Base-by-base conservation (phyloP, 2,888 invertebrate genomes). In the Volucella inflata region DNA sequence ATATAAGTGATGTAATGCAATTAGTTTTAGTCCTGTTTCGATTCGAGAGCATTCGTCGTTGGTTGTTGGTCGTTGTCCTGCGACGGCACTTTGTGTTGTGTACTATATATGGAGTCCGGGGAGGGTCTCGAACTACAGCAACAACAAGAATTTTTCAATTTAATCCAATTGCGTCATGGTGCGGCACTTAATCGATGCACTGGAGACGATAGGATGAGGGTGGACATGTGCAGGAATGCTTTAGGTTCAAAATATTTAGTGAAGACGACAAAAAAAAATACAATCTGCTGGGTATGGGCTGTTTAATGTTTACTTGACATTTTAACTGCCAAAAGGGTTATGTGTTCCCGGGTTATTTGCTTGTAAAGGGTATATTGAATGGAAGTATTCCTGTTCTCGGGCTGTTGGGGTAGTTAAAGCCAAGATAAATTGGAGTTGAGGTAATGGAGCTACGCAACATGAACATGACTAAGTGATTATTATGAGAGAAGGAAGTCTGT, bases 1-100 rank as follows among this genome's bases (percentile, higher is more conserved):
- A 76, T 76, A 81, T 85, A 90, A 91, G 90, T 90, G 91, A 90
- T 91, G 90, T 91, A 90, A 90, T 90, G 90, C 91, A 90, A 90
- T 90, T 90, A 90, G 90, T 90, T 91, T 90, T 89, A 90, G 90
- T 90, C 89, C 89, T 90, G 89, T 89, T 90, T 88, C 89, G 90
- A 90, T 90, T 75, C 55, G 83, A 46, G 71, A 62, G 70, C 71
- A 60, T 80, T 64, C 51, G 16, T 14, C 51, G 12, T 17, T 46
- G 40, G 46, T 46, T 57, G 9, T 46, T 12, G 42, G 51, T 62
- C 40, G 36, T 64, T 55, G 16, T 60, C 44, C 53, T 40, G 17
- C 46, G 65, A 68, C 62, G 72, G 42, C 50, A 67, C 40, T 74
- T 55, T 65, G 17, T 46, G 57, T 21, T 42, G 42, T 67, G 68